Base-by-base conservation (phyloP, 1,140 invertebrate genomes). In the Aphaenogaster ashmeadi region DNA sequence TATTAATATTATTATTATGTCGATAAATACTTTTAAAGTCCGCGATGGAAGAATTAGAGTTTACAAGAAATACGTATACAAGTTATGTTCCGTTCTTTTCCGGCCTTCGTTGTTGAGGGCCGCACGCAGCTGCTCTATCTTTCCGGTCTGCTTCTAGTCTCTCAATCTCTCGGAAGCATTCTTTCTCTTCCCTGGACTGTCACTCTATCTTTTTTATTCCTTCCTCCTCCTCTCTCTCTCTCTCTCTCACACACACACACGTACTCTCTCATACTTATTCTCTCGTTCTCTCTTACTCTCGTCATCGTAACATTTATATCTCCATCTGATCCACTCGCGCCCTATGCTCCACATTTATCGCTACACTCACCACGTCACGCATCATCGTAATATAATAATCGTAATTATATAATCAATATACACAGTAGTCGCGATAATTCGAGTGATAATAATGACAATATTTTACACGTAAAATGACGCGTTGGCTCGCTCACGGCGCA, bases 11-110 rank as follows among this genome's bases (percentile, higher is more conserved):
- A 95, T 95, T 95, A 94, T 95, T 95, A 95, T 95, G 91, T 94
- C 94, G 94, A 95, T 95, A 95, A 95, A 95, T 95, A 95, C 93
- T 95, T 95, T 95, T 95, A 95, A 95, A 95, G 94, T 95, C 93
- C 95, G 94, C 95, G 95, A 95, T 95, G 95, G 95, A 95, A 95
- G 95, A 95, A 95, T 95, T 95, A 95, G 94, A 94, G 94, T 95
- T 95, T 95, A 95, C 94, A 95, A 95, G 94, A 95, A 95, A 95
- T 95, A 95, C 95, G 95, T 95, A 95, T 95, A 95, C 95, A 95
- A 95, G 94, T 95, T 69, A 94, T 95, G 93, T 94, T 91, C 90
- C 90, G 78, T 84, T 91, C 88, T 87, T 89, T 89, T 92, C 80
- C 86, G 81, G 88, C 86, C 89, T 86, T 80, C 86, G 81, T 80